These are phyloP conservation scores for Rhadinocentrus ornatus DNA, from an alignment of 2,797 vertebrate species.

Conservation along the genomic window DNA sequence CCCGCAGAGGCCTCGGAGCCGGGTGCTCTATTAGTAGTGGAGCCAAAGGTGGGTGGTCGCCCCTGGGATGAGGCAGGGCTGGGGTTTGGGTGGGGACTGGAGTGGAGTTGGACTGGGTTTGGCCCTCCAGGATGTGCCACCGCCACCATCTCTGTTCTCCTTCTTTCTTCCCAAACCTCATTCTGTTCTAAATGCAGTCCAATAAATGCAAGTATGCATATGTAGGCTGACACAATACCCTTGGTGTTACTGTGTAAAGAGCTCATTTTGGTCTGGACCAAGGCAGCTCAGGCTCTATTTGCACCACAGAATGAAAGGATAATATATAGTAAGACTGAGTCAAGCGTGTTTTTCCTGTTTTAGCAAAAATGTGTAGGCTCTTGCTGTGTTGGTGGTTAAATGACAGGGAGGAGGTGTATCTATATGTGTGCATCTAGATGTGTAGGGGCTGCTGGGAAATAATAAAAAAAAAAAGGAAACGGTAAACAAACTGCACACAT, in stretches of 20 bases:
- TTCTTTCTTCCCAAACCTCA: constrained; percentile 59
- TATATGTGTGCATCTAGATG: constrained; percentile 11
- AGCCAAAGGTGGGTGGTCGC: constrained; percentile 81
- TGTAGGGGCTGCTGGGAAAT: constrained; percentile 25
- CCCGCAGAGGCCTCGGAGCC: constrained; percentile 66
- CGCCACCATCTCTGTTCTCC: constrained; percentile 28
- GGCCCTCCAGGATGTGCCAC: constrained; percentile 51
- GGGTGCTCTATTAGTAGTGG: constrained; percentile 69
- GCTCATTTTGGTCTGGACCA: constrained; percentile 77
- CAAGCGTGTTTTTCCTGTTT: constrained; percentile 72
- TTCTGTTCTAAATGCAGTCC: constrained; percentile 55
- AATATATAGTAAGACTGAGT: constrained; percentile 75
- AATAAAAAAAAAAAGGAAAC: constrained; percentile 26
- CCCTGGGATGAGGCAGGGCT: constrained; percentile 46
- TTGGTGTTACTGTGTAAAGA: constrained; percentile 77
- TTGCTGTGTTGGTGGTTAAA: constrained; percentile 48
- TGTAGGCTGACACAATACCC: constrained; percentile 76
- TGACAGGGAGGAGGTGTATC: constrained; percentile 30
- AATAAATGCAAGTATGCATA: constrained; percentile 62
- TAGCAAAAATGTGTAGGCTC: constrained; percentile 58
- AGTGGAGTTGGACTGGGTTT: constrained; percentile 51
- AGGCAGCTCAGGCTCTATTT: constrained; percentile 83
- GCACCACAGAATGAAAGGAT: constrained; percentile 86
- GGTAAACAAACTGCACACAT: constrained; percentile 6
- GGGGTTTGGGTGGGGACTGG: constrained; percentile 73